These are phyloP conservation scores for Spinibarbus caldwelli DNA, from an alignment of 2,797 vertebrate genomes.

Conservation along the genomic window DNA sequence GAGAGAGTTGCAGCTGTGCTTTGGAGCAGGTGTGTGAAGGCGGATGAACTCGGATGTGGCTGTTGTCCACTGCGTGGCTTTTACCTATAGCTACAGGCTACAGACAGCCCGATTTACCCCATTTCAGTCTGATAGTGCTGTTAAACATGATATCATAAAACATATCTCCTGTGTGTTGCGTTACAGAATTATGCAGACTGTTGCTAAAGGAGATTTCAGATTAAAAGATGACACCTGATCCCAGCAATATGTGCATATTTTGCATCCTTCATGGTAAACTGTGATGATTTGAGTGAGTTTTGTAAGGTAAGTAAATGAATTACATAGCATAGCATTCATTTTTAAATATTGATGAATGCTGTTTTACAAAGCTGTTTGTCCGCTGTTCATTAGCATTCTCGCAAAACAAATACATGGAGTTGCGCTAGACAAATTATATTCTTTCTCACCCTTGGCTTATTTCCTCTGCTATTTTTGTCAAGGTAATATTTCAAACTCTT, in stretches of 20 bases:
- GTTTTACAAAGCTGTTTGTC: conserved; percentile 34
- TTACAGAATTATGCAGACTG: conserved; percentile 32
- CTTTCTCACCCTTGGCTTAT: conserved; percentile 52
- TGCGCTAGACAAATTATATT: conserved; percentile 35
- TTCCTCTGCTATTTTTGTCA: conserved; percentile 66
- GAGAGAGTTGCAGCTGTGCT: conserved; percentile 50
- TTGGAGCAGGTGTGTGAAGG: conserved; percentile 60
- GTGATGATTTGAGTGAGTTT: not conserved
- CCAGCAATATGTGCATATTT: not conserved
- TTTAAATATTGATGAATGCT: conserved; percentile 49
- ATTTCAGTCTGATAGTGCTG: conserved; percentile 28
- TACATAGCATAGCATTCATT: conserved; percentile 8
- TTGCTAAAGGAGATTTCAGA: not conserved
- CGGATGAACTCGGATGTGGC: conserved; percentile 56
- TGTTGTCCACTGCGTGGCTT: conserved; percentile 56
- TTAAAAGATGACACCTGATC: conserved; percentile 31
- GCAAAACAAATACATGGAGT: conserved; percentile 25
- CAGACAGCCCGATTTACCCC: conserved; percentile 46
- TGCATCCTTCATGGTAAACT: conserved; percentile 6
- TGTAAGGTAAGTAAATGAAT: conserved; percentile 23
- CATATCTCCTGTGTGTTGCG: conserved; percentile 7
- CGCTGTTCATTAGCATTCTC: conserved; percentile 38
- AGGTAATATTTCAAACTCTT: conserved; percentile 65
- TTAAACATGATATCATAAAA: conserved; percentile 43
- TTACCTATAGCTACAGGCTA: conserved; percentile 56